These are phyloP conservation scores for Steatornis caripensis DNA, from an alignment of 2,113 vertebrate species.

Conservation along the genomic window DNA sequence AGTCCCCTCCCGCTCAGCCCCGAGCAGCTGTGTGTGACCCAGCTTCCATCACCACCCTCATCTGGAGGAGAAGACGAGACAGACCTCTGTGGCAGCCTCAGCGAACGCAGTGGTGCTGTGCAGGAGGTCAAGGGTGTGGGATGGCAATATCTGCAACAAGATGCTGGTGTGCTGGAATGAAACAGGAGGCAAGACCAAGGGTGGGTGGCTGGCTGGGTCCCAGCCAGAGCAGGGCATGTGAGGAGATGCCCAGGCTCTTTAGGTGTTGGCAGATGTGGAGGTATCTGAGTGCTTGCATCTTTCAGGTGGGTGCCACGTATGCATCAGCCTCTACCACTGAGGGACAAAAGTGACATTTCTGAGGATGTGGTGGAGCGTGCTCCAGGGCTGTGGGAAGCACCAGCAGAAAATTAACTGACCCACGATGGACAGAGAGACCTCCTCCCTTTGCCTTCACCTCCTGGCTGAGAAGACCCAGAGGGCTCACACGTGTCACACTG, in stretches of 20 bases:
- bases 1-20: background rate
- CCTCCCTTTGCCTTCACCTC: background rate
- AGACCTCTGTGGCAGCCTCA: background rate
- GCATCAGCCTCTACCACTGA: background rate
- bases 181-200: background rate
- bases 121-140: background rate
- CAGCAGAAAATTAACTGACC: background rate
- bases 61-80: background rate
- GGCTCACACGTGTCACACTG: fast-evolving
- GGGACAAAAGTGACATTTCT: background rate
- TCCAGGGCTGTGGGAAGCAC: background rate
- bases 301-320: background rate
- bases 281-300: background rate
- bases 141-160: background rate
- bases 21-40: background rate
- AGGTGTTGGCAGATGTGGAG: slow-evolving; percentile 56
- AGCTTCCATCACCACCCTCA: background rate
- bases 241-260: slow-evolving; percentile 66
- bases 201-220: too few relatives aligned
- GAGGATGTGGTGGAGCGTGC: background rate
- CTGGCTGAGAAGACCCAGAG: background rate
- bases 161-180: background rate
- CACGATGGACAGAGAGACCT: background rate
- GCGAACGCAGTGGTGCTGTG: fast-evolving
- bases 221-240: too few relatives aligned